phyloP scores from a whole-genome alignment of 2,797 vertebrate species.

The Sebastes hopkinsi region DNA sequence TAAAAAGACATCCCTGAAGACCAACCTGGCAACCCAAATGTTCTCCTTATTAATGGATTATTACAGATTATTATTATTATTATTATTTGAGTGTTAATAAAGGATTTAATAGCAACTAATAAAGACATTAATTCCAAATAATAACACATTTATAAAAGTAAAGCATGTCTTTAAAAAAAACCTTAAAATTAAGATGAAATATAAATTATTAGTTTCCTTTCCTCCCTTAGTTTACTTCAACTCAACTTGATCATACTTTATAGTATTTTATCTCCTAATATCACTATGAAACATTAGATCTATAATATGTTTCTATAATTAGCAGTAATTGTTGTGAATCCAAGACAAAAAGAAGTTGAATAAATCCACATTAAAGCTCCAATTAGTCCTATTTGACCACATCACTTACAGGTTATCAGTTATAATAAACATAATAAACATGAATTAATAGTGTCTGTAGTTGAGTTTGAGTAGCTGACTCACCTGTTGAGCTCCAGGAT shows the following conservation, averaged over 20 bases:
- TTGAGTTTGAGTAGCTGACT: not conserved
- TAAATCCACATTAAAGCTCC: not conserved
- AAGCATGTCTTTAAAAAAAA: not conserved
- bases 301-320: no score
- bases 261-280: not conserved
- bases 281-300: not conserved
- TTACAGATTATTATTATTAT: not conserved
- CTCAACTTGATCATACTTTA: not conserved
- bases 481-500: conserved; percentile 69
- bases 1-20: not conserved
- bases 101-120: not conserved
- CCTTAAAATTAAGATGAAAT: no score
- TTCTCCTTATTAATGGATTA: not conserved
- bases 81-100: not conserved
- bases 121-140: not conserved
- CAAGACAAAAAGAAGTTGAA: no score
- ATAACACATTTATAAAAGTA: not conserved
- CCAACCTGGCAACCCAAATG: not conserved
- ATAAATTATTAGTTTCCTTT: not conserved
- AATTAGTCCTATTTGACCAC: not conserved
- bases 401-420: not conserved
- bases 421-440: no score
- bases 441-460: no score
- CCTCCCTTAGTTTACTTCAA: not conserved
- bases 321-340: no score